These are phyloP conservation scores for Apodemia hepburni DNA, from an alignment of 2,888 invertebrate genomes.

Conservation along the genomic window DNA sequence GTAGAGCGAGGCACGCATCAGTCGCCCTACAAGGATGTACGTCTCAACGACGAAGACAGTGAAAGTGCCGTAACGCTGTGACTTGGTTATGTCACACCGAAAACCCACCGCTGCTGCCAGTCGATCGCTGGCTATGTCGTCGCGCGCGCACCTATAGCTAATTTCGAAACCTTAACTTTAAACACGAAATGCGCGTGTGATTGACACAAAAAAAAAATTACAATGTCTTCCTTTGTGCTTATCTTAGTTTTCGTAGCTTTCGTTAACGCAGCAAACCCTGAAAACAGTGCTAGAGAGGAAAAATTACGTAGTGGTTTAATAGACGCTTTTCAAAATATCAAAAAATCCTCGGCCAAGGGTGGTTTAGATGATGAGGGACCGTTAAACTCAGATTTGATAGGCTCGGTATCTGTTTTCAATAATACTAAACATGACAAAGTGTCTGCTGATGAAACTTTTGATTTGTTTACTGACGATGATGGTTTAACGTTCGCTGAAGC, in stretches of 20 bases:
- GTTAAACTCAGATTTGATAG: constrained; percentile 55
- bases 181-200: constrained; percentile 52
- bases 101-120: constrained; percentile 41
- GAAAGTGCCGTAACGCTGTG: constrained; percentile 67
- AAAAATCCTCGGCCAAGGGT: constrained; percentile 63
- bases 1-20: constrained; percentile 37
- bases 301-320: constrained; percentile 65
- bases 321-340: constrained; percentile 72
- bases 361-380: constrained; percentile 56
- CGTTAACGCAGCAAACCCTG: constrained; percentile 48
- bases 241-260: constrained; percentile 50
- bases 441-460: constrained; percentile 52
- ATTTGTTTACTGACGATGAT: constrained; percentile 63
- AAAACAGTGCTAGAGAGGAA: constrained; percentile 58
- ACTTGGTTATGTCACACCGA: constrained; percentile 66
- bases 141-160: constrained; percentile 55
- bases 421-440: constrained; percentile 42
- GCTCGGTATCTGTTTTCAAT: constrained; percentile 46
- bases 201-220: constrained; percentile 39
- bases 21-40: constrained; percentile 42
- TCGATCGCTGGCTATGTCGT: constrained; percentile 62
- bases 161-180: constrained; percentile 29
- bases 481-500: constrained; percentile 63
- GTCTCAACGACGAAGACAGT: constrained; percentile 45
- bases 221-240: constrained; percentile 59